phyloP scores from a whole-genome alignment of 2,113 vertebrate species.

The Phaethon lepturus region DNA sequence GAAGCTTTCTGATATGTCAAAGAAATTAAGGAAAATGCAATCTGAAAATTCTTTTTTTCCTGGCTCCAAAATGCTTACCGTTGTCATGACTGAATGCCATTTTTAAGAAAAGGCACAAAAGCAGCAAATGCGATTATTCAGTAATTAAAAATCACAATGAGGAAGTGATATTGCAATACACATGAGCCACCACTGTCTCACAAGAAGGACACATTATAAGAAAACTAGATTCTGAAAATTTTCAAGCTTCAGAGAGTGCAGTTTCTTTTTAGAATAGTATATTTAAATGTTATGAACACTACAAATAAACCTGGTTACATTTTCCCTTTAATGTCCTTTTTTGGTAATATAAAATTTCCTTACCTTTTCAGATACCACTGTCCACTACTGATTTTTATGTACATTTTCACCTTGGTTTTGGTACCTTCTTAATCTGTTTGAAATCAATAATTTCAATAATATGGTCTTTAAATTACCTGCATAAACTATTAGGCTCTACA shows the following conservation, averaged over 20 bases:
- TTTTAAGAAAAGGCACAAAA: constrained; percentile 76
- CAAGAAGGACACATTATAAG: constrained; percentile 46
- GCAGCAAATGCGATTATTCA: constrained; percentile 66
- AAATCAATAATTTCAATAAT: constrained; percentile 57
- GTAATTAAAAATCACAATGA: constrained; percentile 51
- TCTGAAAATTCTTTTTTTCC: constrained; percentile 30
- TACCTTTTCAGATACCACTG: constrained; percentile 19
- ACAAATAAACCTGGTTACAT: constrained; percentile 52
- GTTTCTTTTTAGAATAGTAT: constrained; percentile 40
- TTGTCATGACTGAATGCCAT: constrained; percentile 73
- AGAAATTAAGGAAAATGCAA: neutral
- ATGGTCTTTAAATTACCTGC: constrained; percentile 55
- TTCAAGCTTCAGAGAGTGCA: constrained; percentile 54
- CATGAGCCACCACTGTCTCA: constrained; percentile 58
- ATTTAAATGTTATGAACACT: constrained; percentile 43
- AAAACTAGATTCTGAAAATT: constrained; percentile 46
- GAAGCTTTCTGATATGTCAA: neutral
- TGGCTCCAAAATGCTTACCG: constrained; percentile 31
- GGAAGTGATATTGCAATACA: constrained; percentile 62
- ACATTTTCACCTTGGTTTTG: constrained; percentile 60
- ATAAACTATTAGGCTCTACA: constrained; percentile 56
- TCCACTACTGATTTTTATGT: constrained; percentile 25
- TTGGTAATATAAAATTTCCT: constrained; percentile 56
- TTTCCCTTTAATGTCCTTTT: constrained; percentile 63
- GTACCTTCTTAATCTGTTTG: constrained; percentile 52